Evolutionary conservation across 2,113 vertebrate genomes (phyloP).

Genomic region (Choloepus hoffmanni): DNA sequence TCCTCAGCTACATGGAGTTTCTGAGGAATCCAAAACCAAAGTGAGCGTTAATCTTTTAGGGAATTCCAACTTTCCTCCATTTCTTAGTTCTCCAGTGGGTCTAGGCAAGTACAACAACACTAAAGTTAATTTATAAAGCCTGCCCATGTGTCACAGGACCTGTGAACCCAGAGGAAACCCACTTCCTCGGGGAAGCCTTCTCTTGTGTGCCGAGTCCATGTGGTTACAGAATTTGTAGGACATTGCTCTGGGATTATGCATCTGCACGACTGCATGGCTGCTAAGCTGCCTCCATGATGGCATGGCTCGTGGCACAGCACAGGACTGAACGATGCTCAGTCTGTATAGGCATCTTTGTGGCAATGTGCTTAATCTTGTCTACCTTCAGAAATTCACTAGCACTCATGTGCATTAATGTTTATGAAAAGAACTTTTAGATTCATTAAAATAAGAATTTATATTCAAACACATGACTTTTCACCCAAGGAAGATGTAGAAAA

Average conservation of each 20-base stretch:
- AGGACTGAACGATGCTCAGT: background rate
- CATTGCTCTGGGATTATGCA: background rate
- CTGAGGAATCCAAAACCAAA: background rate
- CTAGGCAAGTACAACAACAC: background rate
- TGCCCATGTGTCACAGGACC: background rate
- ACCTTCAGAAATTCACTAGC: background rate
- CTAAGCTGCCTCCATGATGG: background rate
- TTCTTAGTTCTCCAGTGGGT: background rate
- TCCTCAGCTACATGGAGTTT: background rate
- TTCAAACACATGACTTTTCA: conserved; percentile 12
- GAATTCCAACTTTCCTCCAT: background rate
- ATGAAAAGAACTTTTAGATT: conserved; percentile 28
- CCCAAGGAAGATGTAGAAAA: background rate
- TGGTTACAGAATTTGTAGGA: background rate
- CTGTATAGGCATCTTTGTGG: background rate
- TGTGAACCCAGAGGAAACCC: background rate
- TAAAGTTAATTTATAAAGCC: background rate
- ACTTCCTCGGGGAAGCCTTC: background rate
- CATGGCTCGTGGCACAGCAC: fast-evolving
- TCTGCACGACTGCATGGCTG: fast-evolving
- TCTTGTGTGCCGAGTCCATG: background rate
- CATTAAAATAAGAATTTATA: background rate
- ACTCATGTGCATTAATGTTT: background rate
- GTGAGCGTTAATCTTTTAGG: background rate
- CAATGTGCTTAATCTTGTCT: background rate